phyloP scores from a whole-genome alignment of 2,888 invertebrate species.

The Rhingia rostrata region DNA sequence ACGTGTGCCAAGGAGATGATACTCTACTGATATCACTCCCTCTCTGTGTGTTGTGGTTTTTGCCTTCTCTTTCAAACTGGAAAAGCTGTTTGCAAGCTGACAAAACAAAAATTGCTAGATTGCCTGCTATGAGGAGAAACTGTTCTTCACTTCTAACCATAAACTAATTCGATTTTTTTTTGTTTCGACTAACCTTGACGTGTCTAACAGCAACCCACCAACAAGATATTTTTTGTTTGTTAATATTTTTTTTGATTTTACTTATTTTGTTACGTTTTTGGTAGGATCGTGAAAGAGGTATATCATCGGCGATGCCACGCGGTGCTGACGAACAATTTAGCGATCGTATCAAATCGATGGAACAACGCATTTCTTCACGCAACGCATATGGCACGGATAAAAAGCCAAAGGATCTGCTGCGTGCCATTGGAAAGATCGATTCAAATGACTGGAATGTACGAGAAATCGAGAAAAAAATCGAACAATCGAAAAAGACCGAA shows the following conservation, averaged over 20 bases:
- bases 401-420: constrained; percentile 92
- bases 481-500: constrained; percentile 84
- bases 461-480: constrained; percentile 94
- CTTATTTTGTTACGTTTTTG: constrained; percentile 15
- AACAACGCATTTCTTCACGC: constrained; percentile 89
- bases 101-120: constrained; percentile 3
- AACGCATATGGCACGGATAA: constrained; percentile 85
- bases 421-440: constrained; percentile 95
- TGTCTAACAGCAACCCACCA: constrained; percentile 57
- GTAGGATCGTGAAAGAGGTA: constrained; percentile 83
- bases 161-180: constrained; percentile 48
- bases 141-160: constrained; percentile 16
- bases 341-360: constrained; percentile 87
- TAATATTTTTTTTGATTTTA: constrained; percentile 46
- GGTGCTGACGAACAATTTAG: constrained; percentile 82
- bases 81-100: constrained; percentile 24
- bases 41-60: constrained; percentile 64
- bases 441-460: constrained; percentile 95
- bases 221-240: constrained; percentile 44
- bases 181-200: constrained; percentile 46
- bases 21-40: constrained; percentile 1
- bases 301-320: constrained; percentile 81
- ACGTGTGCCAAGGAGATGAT: constrained; percentile 56
- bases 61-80: constrained; percentile 37
- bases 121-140: constrained; percentile 38